Base-by-base conservation (phyloP, 2,797 vertebrate species). In the Catamblyrhynchus diadema region DNA sequence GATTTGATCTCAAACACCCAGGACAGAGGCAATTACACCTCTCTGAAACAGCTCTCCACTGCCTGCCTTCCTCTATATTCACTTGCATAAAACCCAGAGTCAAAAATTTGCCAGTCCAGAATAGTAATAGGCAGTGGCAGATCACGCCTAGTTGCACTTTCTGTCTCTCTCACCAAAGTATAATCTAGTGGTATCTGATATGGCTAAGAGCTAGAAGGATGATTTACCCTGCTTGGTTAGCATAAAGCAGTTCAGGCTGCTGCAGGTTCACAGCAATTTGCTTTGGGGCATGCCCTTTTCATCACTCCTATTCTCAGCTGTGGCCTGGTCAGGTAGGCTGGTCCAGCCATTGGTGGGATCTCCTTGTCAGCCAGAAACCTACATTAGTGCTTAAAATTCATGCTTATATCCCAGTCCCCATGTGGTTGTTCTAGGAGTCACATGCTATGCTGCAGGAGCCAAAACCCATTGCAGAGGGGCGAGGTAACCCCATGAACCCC, bases 21-120 rank as follows among this genome's bases (percentile, higher is more conserved):
- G 62, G 62, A 83, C 65, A 95, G 79, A 71, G 44, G 64, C 48
- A 74, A 39, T 86, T 85, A 56, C 67, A 91, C 54, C 66, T 94
- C 57, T 71, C 53, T 62, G 60, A 69, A 73, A 51, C 14, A 70
- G 13, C 27, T 72, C 59, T 74, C 33, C 10, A 3, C 67, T 78
- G 71, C 35, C 48, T 86, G 67, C 51, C 56, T 82, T 77, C 30
- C 64, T 85, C 51, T 47, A 4, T 35, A 62, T 47, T 44, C 23
- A 42, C 73, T 79, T 44, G 20, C 32, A 22, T 23, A 82, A 94
- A 95, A 25, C 9, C 21, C 62, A 37, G 12, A 37, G 37, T 37
- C 37, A 37, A 37, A 37, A 37, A 70, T 51, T 10, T 53, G 37
- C 48, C 53, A 61, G 28, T 78, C 87, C 61, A 91, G 80, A 78